Base-by-base conservation (phyloP, 2,888 invertebrate species). In the Brachynemurus nebulosus region DNA sequence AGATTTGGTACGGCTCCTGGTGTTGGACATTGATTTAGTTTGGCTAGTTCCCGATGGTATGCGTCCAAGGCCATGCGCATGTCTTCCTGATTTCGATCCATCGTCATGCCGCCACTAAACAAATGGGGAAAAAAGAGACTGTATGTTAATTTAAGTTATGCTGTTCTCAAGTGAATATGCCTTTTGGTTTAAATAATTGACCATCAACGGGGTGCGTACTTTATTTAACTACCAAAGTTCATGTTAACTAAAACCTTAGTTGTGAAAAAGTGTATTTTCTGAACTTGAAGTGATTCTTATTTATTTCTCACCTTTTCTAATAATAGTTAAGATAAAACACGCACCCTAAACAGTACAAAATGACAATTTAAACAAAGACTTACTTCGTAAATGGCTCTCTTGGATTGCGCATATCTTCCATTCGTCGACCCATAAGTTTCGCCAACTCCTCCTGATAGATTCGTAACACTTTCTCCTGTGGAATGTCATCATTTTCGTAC, bases 361-460 rank as follows among this genome's bases (percentile, higher is more conserved):
- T n/a, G n/a, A n/a, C n/a, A n/a, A n/a, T n/a, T n/a, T n/a, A n/a
- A n/a, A n/a, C 42, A 35, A 40, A 51, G 44, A 64, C 72, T 70
- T 70, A 86, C 86, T 84, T 80, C 61, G 83, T 81, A 56, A 85
- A 83, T 20, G 83, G 76, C 47, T 86, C 86, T 35, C 85, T 72
- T 27, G 76, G 81, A 51, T 77, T 80, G 45, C 86, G 75, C 54
- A 83, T 69, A 52, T 84, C 83, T 40, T 83, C 82, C 44, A 78
- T 74, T 51, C 83, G 66, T 55, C 82, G 68, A 39, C 80, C 86
- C 79, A 93, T 91, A 44, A 97, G 75, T 62, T 95, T 95, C 46
- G 89, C 85, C 50, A 95, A 69, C 62, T 96, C 93, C 60, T 93
- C 92, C 58, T 95, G 92, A 62, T 95, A 95, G 58, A 95, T 89